Percentiles rank a stretch among this genome's conserved stretches.
These are phyloP conservation scores for Trichogramma dendrolimi DNA, from an alignment of 2,888 invertebrate genomes.

Conservation along the genomic window DNA sequence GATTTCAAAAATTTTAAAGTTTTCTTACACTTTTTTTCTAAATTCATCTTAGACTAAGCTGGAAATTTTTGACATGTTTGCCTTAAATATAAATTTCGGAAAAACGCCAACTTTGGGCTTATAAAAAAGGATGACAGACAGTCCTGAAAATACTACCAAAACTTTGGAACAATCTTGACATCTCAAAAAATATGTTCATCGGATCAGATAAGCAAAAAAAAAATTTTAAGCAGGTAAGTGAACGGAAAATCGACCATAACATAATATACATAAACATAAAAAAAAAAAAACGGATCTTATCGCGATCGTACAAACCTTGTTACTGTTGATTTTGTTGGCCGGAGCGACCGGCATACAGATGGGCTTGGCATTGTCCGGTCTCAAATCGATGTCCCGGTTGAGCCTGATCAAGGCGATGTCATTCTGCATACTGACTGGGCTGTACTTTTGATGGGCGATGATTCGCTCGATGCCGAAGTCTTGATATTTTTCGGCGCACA, in stretches of 20 bases:
- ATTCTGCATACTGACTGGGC: slow-evolving; percentile 50
- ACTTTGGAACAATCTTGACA: no score
- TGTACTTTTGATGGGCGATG: slow-evolving; percentile 57
- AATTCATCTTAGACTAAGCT: no score
- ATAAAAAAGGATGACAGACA: no score
- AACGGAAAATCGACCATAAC: not conserved
- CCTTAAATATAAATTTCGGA: no score
- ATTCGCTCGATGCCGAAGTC: slow-evolving; percentile 55
- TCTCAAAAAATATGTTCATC: no score
- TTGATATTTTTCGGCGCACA: slow-evolving; percentile 54
- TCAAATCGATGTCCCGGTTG: slow-evolving; percentile 53
- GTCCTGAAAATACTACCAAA: no score
- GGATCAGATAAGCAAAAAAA: no score
- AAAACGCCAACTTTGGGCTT: no score
- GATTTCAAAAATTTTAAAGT: no score
- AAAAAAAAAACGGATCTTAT: not conserved
- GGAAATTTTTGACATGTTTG: no score
- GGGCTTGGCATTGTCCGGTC: slow-evolving; percentile 52
- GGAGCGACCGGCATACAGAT: slow-evolving; percentile 55
- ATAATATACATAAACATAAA: not conserved
- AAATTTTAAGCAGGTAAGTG: no score
- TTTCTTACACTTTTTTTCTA: no score
- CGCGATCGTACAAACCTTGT: slow-evolving; percentile 33
- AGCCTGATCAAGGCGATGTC: slow-evolving; percentile 62
- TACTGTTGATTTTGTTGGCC: slow-evolving; percentile 27